Conservation (phyloP, 2,113 vertebrate species). For the Aspidoscelis tigris region DNA sequence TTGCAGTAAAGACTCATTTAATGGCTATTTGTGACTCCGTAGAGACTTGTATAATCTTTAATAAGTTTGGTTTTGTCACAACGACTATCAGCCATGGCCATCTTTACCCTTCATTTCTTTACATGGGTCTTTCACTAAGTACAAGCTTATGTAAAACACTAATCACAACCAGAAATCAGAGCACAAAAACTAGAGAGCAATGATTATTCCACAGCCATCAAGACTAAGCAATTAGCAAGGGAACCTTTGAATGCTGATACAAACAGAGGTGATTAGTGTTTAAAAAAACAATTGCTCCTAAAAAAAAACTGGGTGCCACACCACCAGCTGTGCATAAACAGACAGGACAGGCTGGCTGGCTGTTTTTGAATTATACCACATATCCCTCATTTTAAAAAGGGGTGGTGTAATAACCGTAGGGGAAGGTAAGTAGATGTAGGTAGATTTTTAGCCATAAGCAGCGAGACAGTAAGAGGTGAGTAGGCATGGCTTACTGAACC, state of each 20-base stretch:
- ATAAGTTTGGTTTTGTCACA: constrained; percentile 36
- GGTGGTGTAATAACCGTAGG: too few relatives aligned
- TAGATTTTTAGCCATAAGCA: too few relatives aligned
- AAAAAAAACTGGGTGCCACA: too few relatives aligned
- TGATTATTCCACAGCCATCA: background rate
- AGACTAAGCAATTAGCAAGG: background rate
- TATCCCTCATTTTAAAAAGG: too few relatives aligned
- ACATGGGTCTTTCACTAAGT: background rate
- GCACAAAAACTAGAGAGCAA: background rate
- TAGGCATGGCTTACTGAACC: too few relatives aligned
- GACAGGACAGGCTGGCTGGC: too few relatives aligned
- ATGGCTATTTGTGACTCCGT: constrained; percentile 16
- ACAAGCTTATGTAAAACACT: background rate
- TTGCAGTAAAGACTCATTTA: constrained; percentile 31
- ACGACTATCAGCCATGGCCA: background rate
- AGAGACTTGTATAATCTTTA: constrained; percentile 23
- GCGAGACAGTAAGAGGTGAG: too few relatives aligned
- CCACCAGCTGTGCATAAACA: too few relatives aligned
- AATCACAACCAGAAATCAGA: background rate
- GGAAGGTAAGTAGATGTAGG: too few relatives aligned
- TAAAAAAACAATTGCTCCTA: too few relatives aligned
- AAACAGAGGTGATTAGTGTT: too few relatives aligned
- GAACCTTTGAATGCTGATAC: background rate
- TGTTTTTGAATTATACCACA: too few relatives aligned
- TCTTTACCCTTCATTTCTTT: background rate